Evolutionary conservation across 2,797 vertebrate species (phyloP), one percentile per base, ranked within the genome.

Genomic region (Cyprinodon diabolis): DNA sequence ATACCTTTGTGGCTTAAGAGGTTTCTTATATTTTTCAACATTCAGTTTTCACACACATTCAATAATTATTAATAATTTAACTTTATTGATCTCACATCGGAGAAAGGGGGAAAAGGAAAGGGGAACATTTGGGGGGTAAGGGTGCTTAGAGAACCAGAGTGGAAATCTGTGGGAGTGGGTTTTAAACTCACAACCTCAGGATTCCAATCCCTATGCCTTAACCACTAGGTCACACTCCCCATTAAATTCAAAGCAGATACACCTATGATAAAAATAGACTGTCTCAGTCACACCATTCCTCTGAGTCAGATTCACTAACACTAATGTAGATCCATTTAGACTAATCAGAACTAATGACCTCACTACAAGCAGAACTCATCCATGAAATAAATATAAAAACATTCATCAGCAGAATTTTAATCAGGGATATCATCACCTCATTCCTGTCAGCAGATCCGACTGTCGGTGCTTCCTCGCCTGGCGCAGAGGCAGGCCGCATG

Each of bases 401-500:
- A 45, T 63, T 13, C 63, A 21, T 23, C 23, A 71, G 25, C 9
- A 73, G 37, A 17, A n/a, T 62, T 6, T 40, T 1, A 12, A 66
- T 19, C 40, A 57, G 1, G 6, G 19, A 45, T 11, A 21, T 14
- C 6, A 72, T 55, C 93, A 99, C 98, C 97, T 99, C 98, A 58
- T 97, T 98, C 90, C 92, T 97, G 65, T 99, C 97, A 72, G 89
- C 87, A 63, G 96, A 92, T 11, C 65, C 92, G 3, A 69, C 68
- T 12, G 83, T 12, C 1, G 93, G 89, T 9, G 95, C 91, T 23
- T 96, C 97, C 86, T 90, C 95, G 69, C 95, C 96, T 5, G 96
- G 96, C 76, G 96, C 96, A 4, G 96, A 93, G 71, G 77, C 92
- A 13, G 96, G 95, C 57, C 92, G 94, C 63, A 83, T 66, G 69